Evolutionary conservation across 2,113 vertebrate species (phyloP), one percentile per base, ranked within the genome.

Genomic region (Brachionichthys hirsutus): DNA sequence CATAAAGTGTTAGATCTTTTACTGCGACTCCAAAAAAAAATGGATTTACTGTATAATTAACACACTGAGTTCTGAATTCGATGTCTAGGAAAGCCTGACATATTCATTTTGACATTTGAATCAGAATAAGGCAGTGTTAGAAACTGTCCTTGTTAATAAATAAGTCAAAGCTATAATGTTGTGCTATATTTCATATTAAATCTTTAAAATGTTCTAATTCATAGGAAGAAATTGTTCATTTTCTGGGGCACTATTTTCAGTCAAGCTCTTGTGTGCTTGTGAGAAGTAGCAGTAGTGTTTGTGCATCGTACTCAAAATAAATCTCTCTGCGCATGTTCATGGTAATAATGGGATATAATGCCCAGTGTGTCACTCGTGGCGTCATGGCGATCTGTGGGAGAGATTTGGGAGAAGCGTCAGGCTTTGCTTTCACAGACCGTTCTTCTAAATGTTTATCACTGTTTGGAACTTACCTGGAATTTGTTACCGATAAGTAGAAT

Each of bases 71-170:
- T 35, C 19, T 62, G 45, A 70, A 64, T 72, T 50, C 50, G 17
- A 68, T 38, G 18, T 67, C 54, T 73, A 52, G 5, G 19, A 11
- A 58, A 52, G 43, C 20, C 41, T 67, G 43, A 55, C 52, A 73
- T 19, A 16, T 51, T 70, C 43, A 62, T 61, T 45, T 20, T 53
- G 53, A 0, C 46, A 43, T 67, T 66, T 58, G n/a, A 8, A 8
- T 44, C n/a, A 54, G 36, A 17, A 66, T 57, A 67, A 41, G 45
- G 43, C 57, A 63, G 14, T n/a, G 48, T 50, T 30, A 14, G 8
- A 50, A 34, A 40, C 16, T 38, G 8, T 38, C 12, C 36, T 38
- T 38, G 36, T 38, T 2, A 38, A 38, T 38, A 38, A 38, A 38
- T 12, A 38, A 38, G 10, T 38, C 8, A 10, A 38, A 10, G 3